Base-by-base conservation (phyloP, 1,140 invertebrate species). In the Pogonognathellus flavescens region DNA sequence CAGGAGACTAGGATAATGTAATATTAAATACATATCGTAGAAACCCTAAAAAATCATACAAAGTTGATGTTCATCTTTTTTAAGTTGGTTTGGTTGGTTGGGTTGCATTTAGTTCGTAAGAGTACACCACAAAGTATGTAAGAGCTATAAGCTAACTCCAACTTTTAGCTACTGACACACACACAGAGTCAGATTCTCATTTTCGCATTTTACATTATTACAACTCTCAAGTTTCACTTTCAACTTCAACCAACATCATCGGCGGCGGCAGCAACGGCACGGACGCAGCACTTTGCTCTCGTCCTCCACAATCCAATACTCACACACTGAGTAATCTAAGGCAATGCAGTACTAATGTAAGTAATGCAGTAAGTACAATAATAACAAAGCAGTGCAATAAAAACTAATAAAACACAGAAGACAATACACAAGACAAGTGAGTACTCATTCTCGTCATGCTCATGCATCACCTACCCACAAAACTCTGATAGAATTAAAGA, bases 381-480 rank as follows among this genome's bases (percentile, higher is more conserved):
- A 76, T 76, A 13, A 41, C 31, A 41, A 41, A 41, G 31, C 2
- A 41, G 31, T 41, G 70, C 70, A 76, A 76, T 76, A 76, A 76
- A 76, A 76, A 8, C 20, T 31, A 76, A 76, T 76, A 76, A 25
- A 76, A 55, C 53, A 55, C 53, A 55, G 10, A 10, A 31, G 22
- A 76, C 31, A 50, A n/a, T 25, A 31, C 41, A 76, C 16, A 31
- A 76, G 25, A 76, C n/a, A 76, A 72, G 31, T 50, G 41, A 76
- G 49, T 31, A 76, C n/a, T 49, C 70, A 16, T 76, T 76, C 70
- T 76, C 70, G 70, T 76, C 70, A 76, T 76, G 70, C 70, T 76
- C 70, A 76, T 76, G 70, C 70, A 76, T 76, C 70, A 76, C 70
- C 31, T 76, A 76, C 70, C 70, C 70, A 76, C 70, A 76, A 76